Evolutionary conservation across 2,888 invertebrate species (phyloP), one percentile per base, ranked within the genome.

Genomic region (Allacma fusca): DNA sequence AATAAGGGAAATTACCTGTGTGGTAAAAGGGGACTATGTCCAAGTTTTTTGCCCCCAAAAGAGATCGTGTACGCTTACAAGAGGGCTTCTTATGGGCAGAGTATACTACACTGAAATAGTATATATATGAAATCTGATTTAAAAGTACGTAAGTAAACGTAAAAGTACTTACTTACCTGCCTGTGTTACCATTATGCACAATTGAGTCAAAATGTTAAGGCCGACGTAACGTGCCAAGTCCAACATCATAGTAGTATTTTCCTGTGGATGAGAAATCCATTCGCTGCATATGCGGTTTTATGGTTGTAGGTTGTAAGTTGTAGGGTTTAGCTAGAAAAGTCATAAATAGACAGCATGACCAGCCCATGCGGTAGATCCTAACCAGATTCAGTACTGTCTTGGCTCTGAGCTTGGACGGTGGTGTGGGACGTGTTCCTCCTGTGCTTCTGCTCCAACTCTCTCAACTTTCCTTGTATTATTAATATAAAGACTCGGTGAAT

Each of bases 281-380:
- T 50, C 50, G 19, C 50, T 50, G 50, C 50, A 50, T 50, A 13
- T 50, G 50, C 50, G 50, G 50, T 50, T 13, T 2, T 50, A 50
- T 50, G 9, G n/a, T 13, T 50, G 50, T 34, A 34, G 34, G 9
- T 7, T 34, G 4, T 7, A 34, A 34, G 34, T 9, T 34, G 4
- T n/a, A n/a, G n/a, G n/a, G n/a, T n/a, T n/a, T n/a, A 40, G 40
- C 40, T 50, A 50, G 50, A 19, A 50, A 50, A 50, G 50, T 50
- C 50, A 50, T 50, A 50, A 50, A 50, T 50, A 50, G 50, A 50
- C 50, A n/a, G 50, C 50, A 50, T 50, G 50, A 50, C 50, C 50
- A 50, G n/a, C 50, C 50, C 50, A 50, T 50, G 50, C 50, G 50
- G 50, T 50, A 50, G 50, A 50, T 50, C n/a, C 19, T 50, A n/a